phyloP scores from a whole-genome alignment of 2,113 vertebrate species.

The Brachionichthys hirsutus region DNA sequence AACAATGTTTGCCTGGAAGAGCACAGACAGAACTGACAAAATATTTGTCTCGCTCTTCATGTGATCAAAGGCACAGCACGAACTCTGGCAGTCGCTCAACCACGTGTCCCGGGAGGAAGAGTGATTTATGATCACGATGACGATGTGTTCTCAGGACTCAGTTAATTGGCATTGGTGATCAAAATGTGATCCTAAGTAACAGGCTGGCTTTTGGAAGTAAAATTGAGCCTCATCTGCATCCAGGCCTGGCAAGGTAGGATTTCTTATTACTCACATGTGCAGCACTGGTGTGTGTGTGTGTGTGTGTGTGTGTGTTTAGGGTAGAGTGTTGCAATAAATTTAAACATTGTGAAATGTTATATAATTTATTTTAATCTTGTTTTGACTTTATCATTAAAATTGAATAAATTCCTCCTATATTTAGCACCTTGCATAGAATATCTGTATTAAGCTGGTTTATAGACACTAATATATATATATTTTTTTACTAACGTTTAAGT shows the following conservation, averaged over 20 bases:
- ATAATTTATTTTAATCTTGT: no score
- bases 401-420: no score
- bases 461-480: no score
- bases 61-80: conserved; percentile 3
- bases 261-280: not conserved
- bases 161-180: conserved; percentile 24
- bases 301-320: not conserved
- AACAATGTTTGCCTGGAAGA: not conserved
- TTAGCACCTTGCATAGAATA: no score
- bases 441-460: no score
- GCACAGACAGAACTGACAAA: not conserved
- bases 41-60: not conserved
- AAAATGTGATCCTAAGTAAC: conserved; percentile 28
- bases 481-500: no score
- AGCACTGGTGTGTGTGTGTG: not conserved
- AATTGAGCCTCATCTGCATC: not conserved
- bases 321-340: conserved; percentile 1
- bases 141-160: not conserved
- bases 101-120: conserved; percentile 2
- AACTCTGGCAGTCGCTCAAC: conserved; percentile 11
- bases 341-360: no score
- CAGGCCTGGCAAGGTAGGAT: not conserved
- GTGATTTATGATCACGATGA: conserved; percentile 36
- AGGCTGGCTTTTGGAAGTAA: not conserved
- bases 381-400: no score